phyloP scores from a whole-genome alignment of 2,797 vertebrate genomes.

The Oreonectes daqikongensis region DNA sequence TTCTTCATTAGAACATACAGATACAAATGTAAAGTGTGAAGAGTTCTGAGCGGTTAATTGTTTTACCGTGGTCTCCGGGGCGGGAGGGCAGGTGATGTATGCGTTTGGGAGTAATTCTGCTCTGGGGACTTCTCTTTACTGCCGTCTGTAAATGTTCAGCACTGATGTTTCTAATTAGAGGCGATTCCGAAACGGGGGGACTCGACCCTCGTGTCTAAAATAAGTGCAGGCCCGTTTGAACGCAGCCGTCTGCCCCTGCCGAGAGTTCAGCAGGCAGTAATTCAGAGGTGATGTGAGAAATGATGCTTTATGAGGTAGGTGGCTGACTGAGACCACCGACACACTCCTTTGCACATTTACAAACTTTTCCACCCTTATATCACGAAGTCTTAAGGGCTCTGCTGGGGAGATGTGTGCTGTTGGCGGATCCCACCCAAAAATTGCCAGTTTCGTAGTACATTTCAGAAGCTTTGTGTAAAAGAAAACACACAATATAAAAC shows the following conservation, averaged over 20 bases:
- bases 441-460: background rate
- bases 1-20: no score
- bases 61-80: conserved; percentile 48
- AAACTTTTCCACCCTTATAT: conserved; percentile 51
- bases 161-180: conserved; percentile 82
- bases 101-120: conserved; percentile 70
- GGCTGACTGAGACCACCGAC: conserved; percentile 65
- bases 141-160: conserved; percentile 78
- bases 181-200: conserved; percentile 62
- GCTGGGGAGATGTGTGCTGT: conserved; percentile 5
- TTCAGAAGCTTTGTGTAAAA: background rate
- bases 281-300: conserved; percentile 70
- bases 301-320: conserved; percentile 72
- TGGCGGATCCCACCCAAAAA: background rate
- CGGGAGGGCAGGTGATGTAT: conserved; percentile 71
- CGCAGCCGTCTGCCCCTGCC: conserved; percentile 68
- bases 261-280: conserved; percentile 75
- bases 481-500: no score
- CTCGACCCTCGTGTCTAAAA: conserved; percentile 67
- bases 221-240: conserved; percentile 69
- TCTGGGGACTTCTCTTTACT: conserved; percentile 77
- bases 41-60: background rate
- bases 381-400: conserved; percentile 12
- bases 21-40: background rate
- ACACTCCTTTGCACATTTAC: conserved; percentile 50